phyloP scores from a whole-genome alignment of 2,888 invertebrate genomes.

The Folsomia manolachei region DNA sequence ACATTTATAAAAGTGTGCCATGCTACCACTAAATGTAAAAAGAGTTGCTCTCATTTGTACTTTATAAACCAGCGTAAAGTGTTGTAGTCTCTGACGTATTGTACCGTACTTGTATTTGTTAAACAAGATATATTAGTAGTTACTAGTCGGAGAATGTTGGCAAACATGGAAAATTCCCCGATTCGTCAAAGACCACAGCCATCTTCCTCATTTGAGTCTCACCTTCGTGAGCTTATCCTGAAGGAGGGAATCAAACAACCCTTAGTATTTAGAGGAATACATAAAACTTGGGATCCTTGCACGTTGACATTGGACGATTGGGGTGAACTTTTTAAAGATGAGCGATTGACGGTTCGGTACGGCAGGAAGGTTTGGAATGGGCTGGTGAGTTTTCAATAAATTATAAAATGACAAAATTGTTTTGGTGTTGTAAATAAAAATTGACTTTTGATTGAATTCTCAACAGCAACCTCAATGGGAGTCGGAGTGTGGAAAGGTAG shows the following conservation, averaged over 20 bases:
- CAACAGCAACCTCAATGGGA: conserved; percentile 74
- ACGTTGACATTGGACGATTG: conserved; percentile 65
- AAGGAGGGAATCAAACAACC: conserved; percentile 39
- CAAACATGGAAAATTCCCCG: not conserved
- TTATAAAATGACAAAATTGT: not conserved
- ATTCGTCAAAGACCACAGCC: not conserved
- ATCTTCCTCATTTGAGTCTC: conserved; percentile 4
- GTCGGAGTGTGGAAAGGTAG: conserved; percentile 62
- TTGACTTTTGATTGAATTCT: conserved; percentile 22
- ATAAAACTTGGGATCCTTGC: conserved; percentile 62
- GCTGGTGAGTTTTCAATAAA: conserved; percentile 6
- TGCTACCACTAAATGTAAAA: too few relatives aligned
- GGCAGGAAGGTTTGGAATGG: conserved; percentile 52
- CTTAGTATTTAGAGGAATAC: conserved; percentile 40
- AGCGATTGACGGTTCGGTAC: conserved; percentile 61
- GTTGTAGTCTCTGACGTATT: too few relatives aligned
- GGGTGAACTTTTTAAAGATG: conserved; percentile 60
- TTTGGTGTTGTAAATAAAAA: not conserved
- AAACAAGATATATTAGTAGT: too few relatives aligned
- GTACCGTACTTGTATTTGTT: too few relatives aligned
- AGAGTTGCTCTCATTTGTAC: too few relatives aligned
- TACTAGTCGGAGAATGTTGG: not conserved
- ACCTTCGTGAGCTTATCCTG: conserved; percentile 30
- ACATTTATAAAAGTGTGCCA: too few relatives aligned
- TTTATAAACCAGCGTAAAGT: too few relatives aligned